These are phyloP conservation scores for Eutolmus rufibarbis DNA, from an alignment of 2,888 invertebrate species.

Conservation along the genomic window DNA sequence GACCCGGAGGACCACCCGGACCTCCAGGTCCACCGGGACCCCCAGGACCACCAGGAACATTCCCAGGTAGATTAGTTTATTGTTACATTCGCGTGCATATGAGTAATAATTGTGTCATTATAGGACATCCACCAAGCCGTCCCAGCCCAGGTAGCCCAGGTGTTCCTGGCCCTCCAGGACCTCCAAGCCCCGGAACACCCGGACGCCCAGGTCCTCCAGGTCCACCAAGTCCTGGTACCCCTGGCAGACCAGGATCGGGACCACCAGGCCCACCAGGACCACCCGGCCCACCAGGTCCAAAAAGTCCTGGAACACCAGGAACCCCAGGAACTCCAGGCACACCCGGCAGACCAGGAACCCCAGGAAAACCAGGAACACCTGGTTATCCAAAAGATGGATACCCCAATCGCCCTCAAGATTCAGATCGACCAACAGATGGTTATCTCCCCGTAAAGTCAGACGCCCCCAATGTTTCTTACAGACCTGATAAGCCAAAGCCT, in stretches of 20 bases:
- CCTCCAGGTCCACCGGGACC: constrained; percentile 53
- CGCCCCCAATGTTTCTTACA: constrained; percentile 34
- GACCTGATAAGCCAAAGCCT: constrained; percentile 48
- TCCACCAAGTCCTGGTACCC: constrained; percentile 51
- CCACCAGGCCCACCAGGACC: constrained; percentile 43
- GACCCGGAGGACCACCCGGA: constrained; percentile 51
- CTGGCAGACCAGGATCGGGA: constrained; percentile 51
- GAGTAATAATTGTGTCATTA: background rate
- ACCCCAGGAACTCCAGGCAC: constrained; percentile 56
- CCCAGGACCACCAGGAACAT: constrained; percentile 50
- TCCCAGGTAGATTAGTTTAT: constrained; percentile 44
- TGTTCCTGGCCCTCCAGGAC: constrained; percentile 52
- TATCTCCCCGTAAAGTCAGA: constrained; percentile 53
- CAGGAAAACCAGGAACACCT: constrained; percentile 49
- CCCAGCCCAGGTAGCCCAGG: constrained; percentile 56
- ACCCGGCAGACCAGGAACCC: constrained; percentile 54
- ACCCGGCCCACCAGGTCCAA: constrained; percentile 51
- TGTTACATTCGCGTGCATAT: constrained; percentile 44
- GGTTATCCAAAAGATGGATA: constrained; percentile 46
- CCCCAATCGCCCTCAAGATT: constrained; percentile 54
- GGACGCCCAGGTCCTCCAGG: constrained; percentile 55
- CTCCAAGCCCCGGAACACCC: constrained; percentile 46
- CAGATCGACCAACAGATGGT: constrained; percentile 56
- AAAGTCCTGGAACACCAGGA: constrained; percentile 52
- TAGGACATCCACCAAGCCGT: constrained; percentile 62